Conservation (phyloP, 92 coral and sea anemone genomes). For the Pocillopora grandis region DNA sequence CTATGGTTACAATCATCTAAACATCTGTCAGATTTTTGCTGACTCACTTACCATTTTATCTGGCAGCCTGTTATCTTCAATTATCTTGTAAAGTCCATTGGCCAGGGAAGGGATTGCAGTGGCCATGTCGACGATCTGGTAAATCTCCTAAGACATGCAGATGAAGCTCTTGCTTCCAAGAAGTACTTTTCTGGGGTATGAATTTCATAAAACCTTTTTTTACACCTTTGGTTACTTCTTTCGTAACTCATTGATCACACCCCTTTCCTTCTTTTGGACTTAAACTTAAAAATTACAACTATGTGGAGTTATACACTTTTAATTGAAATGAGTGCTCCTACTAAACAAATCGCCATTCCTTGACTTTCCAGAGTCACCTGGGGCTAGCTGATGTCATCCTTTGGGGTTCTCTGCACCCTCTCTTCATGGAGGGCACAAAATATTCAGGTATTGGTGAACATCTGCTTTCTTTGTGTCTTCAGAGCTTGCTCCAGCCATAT, state of each 20-base stretch:
- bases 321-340: too few relatives aligned
- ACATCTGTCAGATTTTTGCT: not conserved
- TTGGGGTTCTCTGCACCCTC: constrained; percentile 93
- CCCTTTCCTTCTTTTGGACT: not conserved
- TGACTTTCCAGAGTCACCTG: constrained; percentile 31
- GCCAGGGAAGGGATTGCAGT: constrained; percentile 21
- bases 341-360: not conserved
- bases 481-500: not conserved
- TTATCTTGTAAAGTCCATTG: constrained; percentile 42
- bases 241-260: not conserved
- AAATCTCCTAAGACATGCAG: constrained; percentile 38
- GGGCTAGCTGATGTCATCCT: constrained; percentile 91
- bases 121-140: constrained; percentile 20
- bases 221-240: not conserved
- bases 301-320: too few relatives aligned
- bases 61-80: constrained; percentile 64
- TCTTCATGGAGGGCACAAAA: constrained; percentile 46
- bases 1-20: too few relatives aligned
- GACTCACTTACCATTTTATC: not conserved
- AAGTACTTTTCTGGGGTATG: constrained; percentile 58
- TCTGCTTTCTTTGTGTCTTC: not conserved
- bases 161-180: constrained; percentile 42
- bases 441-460: constrained; percentile 48
- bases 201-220: not conserved
- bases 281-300: too few relatives aligned